Percentiles rank a stretch among this genome's conserved stretches.
Conservation (phyloP, 2,113 vertebrate species). For the Heptranchias perlo region DNA sequence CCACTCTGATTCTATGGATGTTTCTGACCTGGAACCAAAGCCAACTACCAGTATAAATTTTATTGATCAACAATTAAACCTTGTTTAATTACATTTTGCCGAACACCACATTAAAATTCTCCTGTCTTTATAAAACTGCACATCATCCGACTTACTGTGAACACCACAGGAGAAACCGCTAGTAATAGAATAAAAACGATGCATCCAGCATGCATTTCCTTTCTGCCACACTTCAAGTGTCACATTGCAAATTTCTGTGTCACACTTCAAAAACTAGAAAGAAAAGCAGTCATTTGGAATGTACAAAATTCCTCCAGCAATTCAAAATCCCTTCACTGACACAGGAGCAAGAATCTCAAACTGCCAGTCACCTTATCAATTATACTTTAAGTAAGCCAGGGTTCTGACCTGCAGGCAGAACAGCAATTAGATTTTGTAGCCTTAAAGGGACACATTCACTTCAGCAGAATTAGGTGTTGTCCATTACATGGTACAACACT, state of each 20-base stretch:
- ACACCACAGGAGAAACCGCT: not conserved
- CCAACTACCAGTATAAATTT: not conserved
- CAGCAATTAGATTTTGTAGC: not conserved
- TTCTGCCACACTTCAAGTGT: not conserved
- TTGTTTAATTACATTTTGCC: not conserved
- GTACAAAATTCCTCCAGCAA: not conserved
- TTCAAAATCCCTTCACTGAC: not conserved
- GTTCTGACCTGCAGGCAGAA: not conserved
- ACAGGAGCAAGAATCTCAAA: not conserved
- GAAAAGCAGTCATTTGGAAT: not conserved
- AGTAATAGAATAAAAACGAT: not conserved
- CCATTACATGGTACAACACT: too few relatives aligned
- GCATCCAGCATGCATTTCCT: not conserved
- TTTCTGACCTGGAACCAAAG: not conserved
- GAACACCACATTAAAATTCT: not conserved
- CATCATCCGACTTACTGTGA: not conserved
- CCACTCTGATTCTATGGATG: too few relatives aligned
- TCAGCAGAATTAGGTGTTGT: too few relatives aligned
- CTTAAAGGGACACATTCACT: not conserved
- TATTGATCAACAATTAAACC: not conserved
- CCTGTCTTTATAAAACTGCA: not conserved
- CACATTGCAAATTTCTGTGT: not conserved
- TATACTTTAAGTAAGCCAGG: not conserved
- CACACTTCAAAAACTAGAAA: conserved; percentile 5
- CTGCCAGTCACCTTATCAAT: not conserved